Percentiles rank a stretch among this genome's conserved stretches.
phyloP scores from a whole-genome alignment of 2,113 vertebrate genomes.

The Pyrgilauda ruficollis region DNA sequence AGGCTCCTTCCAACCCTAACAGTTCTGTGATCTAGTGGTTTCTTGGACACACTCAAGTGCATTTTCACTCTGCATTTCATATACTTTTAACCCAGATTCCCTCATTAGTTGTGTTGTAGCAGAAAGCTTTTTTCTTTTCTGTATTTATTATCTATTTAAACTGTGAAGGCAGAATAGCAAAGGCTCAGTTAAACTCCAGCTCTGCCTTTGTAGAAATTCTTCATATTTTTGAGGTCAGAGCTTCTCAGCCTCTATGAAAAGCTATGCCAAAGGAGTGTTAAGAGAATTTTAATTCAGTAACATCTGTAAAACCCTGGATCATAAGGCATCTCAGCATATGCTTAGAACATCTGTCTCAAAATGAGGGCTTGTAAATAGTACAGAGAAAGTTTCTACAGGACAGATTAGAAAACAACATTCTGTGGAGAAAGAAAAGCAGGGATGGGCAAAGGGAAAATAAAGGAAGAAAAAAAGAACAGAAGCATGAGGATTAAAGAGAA shows the following conservation, averaged over 20 bases:
- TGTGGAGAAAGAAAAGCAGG: neutral
- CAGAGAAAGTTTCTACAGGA: neutral
- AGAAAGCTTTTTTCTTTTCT: neutral
- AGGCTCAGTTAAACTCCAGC: neutral
- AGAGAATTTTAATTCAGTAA: neutral
- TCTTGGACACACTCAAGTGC: neutral
- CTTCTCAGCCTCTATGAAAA: neutral
- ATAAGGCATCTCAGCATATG: neutral
- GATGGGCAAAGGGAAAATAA: neutral
- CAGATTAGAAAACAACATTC: neutral
- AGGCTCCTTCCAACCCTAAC: neutral
- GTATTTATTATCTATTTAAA: neutral
- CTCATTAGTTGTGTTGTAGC: neutral
- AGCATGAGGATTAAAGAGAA: neutral
- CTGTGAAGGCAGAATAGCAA: neutral
- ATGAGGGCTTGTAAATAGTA: neutral
- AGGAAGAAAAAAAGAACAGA: neutral
- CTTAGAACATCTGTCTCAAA: slow-evolving; percentile 32
- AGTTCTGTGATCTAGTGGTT: neutral
- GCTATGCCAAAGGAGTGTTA: neutral
- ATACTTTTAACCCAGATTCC: neutral
- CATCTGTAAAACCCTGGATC: slow-evolving; percentile 7
- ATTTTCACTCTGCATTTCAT: neutral
- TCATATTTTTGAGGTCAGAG: neutral
- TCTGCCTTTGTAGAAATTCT: neutral